Evolutionary conservation across 2,888 invertebrate species (phyloP).

Genomic region (Prostheceraeus crozeri): DNA sequence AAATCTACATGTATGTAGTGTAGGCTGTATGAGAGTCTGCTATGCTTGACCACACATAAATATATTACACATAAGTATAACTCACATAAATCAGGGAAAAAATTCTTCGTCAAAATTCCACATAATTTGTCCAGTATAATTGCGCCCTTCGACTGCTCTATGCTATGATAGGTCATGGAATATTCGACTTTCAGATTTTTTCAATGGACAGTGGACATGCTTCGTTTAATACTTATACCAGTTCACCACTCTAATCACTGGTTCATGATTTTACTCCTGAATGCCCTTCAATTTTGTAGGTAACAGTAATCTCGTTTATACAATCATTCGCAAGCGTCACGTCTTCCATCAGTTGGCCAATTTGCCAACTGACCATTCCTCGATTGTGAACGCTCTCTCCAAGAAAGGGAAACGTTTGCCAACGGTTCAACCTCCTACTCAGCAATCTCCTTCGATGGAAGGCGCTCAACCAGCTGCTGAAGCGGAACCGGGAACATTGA

Average conservation of each 20-base stretch:
- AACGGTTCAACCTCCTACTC: slow-evolving; percentile 29
- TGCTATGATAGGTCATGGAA: too few species aligned
- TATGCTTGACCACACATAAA: too few species aligned
- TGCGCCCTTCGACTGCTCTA: too few species aligned
- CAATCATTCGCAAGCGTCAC: slow-evolving; percentile 93
- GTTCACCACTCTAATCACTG: slow-evolving; percentile 1
- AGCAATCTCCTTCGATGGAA: too few species aligned
- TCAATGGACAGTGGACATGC: too few species aligned
- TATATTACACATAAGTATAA: too few species aligned
- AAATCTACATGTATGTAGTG: too few species aligned
- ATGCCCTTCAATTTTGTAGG: slow-evolving; percentile 60
- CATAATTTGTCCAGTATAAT: too few species aligned
- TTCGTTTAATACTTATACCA: slow-evolving; percentile 8
- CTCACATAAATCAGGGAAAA: too few species aligned
- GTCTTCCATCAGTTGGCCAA: slow-evolving; percentile 97
- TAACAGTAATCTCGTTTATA: slow-evolving; percentile 96
- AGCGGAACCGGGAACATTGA: slow-evolving; percentile 68
- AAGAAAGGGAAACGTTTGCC: slow-evolving; percentile 46
- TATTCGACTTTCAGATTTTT: too few species aligned
- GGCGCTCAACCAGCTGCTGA: slow-evolving; percentile 54
- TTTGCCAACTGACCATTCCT: slow-evolving; percentile 70
- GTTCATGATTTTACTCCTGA: slow-evolving; percentile 30
- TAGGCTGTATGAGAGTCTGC: too few species aligned
- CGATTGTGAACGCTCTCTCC: slow-evolving; percentile 63
- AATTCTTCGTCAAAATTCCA: too few species aligned